Evolutionary conservation across 1,140 invertebrate genomes (phyloP), one percentile per base, ranked within the genome.

Genomic region (Drosophila serrata): DNA sequence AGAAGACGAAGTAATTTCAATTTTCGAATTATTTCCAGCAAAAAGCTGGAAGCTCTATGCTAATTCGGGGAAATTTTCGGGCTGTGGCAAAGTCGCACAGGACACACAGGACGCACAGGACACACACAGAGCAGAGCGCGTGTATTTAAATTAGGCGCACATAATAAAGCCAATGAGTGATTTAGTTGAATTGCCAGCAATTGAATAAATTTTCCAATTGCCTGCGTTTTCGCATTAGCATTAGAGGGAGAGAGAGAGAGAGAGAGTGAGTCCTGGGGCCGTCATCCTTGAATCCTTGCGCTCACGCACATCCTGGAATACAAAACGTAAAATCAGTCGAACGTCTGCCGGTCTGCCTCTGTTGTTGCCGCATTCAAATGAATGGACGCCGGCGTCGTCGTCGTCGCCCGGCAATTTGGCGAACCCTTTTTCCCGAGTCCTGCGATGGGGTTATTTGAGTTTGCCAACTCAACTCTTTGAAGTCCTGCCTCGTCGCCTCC

Each of bases 201-300:
- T 91, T 91, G 84, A 91, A 91, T 91, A 91, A 91, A 91, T 91
- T 91, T 91, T 91, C 84, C 90, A 88, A 91, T 82, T 91, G 81
- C 81, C 86, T 90, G 86, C 53, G 60, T 69, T 81, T 81, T 81
- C 68, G 81, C 79, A 90, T 85, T 86, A 90, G 75, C 81, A 90
- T 90, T 90, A 79, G 74, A 35, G 19, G 19, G 22, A 17, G 29
- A 33, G 17, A 17, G 45, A 29, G 51, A 61, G 62, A 75, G 69
- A 27, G 29, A 19, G 22, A 17, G 19, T 4, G 19, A 27, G 15
- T 61, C 58, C 42, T 17, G 6, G 46, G 22, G 33, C 43, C 42
- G 19, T 35, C 43, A 35, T 40, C n/a, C n/a, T n/a, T 42, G 61
- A 43, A 24, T 69, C 43, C 46, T 49, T 45, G 43, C 3, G 39